Evolutionary conservation across 2,797 vertebrate species (phyloP), one percentile per base, ranked within the genome.

Genomic region (Margarornis squamiger): DNA sequence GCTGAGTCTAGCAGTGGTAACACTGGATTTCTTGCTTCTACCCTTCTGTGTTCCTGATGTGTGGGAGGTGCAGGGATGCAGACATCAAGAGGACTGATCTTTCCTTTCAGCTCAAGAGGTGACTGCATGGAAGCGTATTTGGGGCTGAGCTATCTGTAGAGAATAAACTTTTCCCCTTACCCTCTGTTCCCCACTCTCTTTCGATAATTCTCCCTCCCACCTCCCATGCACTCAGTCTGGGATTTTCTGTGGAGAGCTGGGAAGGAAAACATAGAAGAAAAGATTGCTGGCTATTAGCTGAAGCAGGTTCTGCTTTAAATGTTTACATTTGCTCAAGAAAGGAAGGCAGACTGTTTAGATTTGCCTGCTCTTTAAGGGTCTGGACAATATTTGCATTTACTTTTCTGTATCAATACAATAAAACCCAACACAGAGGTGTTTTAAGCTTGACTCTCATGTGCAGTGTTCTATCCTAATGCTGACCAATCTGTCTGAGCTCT

Each of bases 271-370:
- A 63, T 77, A 41, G 43, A 76, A 93, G 57, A 49, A 70, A 79
- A 62, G 66, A 78, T 61, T 67, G 41, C 73, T 95, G 39, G 38
- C 59, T 87, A 15, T 72, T 92, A 92, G 75, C 66, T 79, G 86
- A 74, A 70, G 43, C 52, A 70, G 32, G 45, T 89, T 95, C 71
- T 82, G 59, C 51, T 80, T 93, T 92, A 75, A 68, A 83, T 92
- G 86, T 95, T 95, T 95, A 93, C 93, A 82, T 96, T 94, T 90
- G 62, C 48, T 86, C 59, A 93, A 93, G 94, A 91, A 95, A 94
- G 82, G 83, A 95, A 94, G 68, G 82, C 86, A 90, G 84, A 79
- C 82, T 96, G 91, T 95, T 93, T 95, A 90, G 75, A 92, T 94
- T 92, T 86, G 68, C 74, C 88, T 61, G 57, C 34, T 79, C 80